Conservation (phyloP, 2,113 vertebrate genomes). For the Sylvilagus bachmani region DNA sequence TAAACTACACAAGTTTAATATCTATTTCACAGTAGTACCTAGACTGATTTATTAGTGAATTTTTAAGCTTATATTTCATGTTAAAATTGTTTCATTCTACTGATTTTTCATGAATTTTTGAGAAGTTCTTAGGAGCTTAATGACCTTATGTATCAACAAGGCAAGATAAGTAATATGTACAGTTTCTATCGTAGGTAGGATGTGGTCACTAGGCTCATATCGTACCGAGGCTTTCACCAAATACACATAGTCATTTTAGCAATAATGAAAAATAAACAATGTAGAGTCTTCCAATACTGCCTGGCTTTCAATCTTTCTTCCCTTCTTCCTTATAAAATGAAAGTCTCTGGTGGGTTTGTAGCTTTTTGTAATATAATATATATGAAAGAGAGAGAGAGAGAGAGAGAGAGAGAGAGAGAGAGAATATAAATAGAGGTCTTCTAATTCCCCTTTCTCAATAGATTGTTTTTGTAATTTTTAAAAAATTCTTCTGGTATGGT, state of each 20-base stretch:
- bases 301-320: neutral
- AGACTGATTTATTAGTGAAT: neutral
- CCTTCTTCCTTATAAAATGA: neutral
- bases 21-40: neutral
- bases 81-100: neutral
- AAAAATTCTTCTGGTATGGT: neutral
- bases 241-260: neutral
- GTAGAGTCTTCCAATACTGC: neutral
- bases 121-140: neutral
- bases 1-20: neutral
- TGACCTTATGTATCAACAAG: neutral
- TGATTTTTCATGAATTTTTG: neutral
- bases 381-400: neutral
- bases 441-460: neutral
- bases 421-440: neutral
- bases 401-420: no score
- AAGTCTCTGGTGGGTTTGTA: neutral
- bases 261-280: neutral
- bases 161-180: neutral
- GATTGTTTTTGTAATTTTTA: neutral
- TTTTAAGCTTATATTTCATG: neutral
- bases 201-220: neutral
- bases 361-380: neutral
- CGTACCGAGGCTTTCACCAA: neutral
- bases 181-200: neutral